Evolutionary conservation across 2,113 vertebrate species (phyloP).

Genomic region (Tachuris rubrigastra): DNA sequence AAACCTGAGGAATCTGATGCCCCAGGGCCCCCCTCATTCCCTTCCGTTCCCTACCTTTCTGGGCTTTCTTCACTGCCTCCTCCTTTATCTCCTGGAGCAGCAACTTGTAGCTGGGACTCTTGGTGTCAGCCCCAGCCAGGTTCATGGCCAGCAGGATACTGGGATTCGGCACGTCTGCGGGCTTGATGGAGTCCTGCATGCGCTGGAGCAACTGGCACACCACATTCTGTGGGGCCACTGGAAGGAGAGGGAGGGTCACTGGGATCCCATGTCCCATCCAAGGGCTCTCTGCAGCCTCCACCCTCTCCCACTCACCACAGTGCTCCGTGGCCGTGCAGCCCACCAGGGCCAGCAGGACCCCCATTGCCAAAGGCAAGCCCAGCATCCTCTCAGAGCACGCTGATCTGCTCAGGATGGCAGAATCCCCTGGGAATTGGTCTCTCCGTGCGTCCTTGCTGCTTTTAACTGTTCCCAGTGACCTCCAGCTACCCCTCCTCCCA

Average conservation of each 20-base stretch:
- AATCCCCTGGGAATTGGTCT: rapidly evolving
- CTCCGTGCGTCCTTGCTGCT: rapidly evolving
- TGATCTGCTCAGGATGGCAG: neutral
- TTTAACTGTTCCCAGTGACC: neutral
- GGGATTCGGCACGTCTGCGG: neutral
- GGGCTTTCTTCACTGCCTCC: neutral
- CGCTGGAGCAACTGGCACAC: neutral
- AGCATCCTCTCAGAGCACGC: neutral
- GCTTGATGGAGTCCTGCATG: conserved; percentile 8
- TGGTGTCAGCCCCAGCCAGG: neutral
- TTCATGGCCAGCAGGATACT: conserved; percentile 74
- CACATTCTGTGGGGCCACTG: neutral
- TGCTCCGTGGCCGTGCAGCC: rapidly evolving
- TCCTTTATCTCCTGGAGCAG: conserved; percentile 43
- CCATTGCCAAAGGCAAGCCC: rapidly evolving
- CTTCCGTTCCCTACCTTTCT: neutral
- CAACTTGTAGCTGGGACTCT: neutral
- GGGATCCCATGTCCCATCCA: rapidly evolving
- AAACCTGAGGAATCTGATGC: rapidly evolving
- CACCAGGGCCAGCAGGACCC: neutral
- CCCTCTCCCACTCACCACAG: neutral
- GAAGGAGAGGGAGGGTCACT: neutral
- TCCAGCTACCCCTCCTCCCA: rapidly evolving
- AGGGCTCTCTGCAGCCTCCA: rapidly evolving
- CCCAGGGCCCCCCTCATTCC: rapidly evolving